Base-by-base conservation (phyloP, 2,113 vertebrate genomes). In the Anolis carolinensis region DNA sequence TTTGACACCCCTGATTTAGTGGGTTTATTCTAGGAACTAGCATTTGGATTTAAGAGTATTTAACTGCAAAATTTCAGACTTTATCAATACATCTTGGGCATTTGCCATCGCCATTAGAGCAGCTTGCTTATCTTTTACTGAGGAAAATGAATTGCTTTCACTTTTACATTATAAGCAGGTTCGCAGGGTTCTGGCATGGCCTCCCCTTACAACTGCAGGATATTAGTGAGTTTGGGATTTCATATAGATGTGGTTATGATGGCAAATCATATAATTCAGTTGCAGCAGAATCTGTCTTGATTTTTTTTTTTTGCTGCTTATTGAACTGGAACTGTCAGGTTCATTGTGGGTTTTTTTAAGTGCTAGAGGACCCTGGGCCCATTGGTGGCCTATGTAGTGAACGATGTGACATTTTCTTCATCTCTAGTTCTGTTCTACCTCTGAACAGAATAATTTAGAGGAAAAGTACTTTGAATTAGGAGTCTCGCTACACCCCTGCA, bases 401-500 rank as follows among this genome's bases (percentile, higher is more conserved):
- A 44, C 44, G 11, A n/a, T 76, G 44, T 52, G 50, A 7, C 27
- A 18, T 52, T 50, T 48, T 72, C 83, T 39, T 25, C 48, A 48
- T 71, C 18, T 63, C 23, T 65, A 48, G 63, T 13, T 10, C 50
- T 82, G 81, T 34, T 32, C 30, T 62, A 30, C 16, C 27, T 39
- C 39, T 36, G 73, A 48, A 74, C 79, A 34, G 52, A 32, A 72
- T 14, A 5, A 72, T 10, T 72, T 72, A 73, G 20, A 59, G 77
- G 21, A 55, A 78, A 55, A 52, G 10, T 55, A 18, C 52, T 80
- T 86, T 63, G 85, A 77, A 36, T 74, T 86, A 81, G 55, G 75
- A 55, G 83, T 70, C 63, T 23, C 36, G 44, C 32, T 30, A 55
- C 63, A 55, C 44, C 74, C 83, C 77, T 44, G 27, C 44, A 16